phyloP scores from a whole-genome alignment of 2,888 invertebrate genomes.

The Sisyra nigra region DNA sequence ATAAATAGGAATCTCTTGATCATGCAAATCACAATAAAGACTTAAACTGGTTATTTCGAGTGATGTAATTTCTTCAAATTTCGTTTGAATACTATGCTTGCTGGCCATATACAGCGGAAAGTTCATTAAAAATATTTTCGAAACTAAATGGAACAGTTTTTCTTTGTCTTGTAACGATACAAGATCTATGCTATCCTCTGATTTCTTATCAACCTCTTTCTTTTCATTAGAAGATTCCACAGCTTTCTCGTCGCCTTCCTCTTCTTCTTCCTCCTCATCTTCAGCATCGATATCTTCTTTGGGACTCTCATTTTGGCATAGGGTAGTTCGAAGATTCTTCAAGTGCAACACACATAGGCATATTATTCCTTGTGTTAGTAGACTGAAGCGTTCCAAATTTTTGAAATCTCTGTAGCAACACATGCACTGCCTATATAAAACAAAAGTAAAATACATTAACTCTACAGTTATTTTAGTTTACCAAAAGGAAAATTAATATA shows the following conservation, averaged over 20 bases:
- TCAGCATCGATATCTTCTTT: slow-evolving; percentile 9
- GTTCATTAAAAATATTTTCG: slow-evolving; percentile 77
- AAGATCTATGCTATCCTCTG: slow-evolving; percentile 24
- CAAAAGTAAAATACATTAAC: neutral
- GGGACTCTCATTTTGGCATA: slow-evolving; percentile 12
- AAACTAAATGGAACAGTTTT: slow-evolving; percentile 71
- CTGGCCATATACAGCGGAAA: slow-evolving; percentile 80
- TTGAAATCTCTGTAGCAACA: slow-evolving; percentile 86
- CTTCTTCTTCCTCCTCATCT: slow-evolving; percentile 18
- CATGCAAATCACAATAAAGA: slow-evolving; percentile 80
- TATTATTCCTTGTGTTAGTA: slow-evolving; percentile 75
- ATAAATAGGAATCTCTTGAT: slow-evolving; percentile 84
- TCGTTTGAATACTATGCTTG: slow-evolving; percentile 66
- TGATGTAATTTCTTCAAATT: slow-evolving; percentile 66
- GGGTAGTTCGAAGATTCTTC: slow-evolving; percentile 39
- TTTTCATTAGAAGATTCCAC: slow-evolving; percentile 20
- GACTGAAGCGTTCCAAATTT: slow-evolving; percentile 82
- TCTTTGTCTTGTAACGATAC: slow-evolving; percentile 68
- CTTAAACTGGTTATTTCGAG: slow-evolving; percentile 68
- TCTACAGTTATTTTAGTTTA: too few relatives aligned
- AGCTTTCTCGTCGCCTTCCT: slow-evolving; percentile 20
- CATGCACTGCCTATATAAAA: slow-evolving; percentile 70
- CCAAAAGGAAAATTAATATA: too few relatives aligned
- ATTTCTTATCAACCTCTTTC: slow-evolving; percentile 22
- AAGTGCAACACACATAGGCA: slow-evolving; percentile 70